phyloP scores from a whole-genome alignment of 2,888 invertebrate species.

The Caenorhabditis virilis region DNA sequence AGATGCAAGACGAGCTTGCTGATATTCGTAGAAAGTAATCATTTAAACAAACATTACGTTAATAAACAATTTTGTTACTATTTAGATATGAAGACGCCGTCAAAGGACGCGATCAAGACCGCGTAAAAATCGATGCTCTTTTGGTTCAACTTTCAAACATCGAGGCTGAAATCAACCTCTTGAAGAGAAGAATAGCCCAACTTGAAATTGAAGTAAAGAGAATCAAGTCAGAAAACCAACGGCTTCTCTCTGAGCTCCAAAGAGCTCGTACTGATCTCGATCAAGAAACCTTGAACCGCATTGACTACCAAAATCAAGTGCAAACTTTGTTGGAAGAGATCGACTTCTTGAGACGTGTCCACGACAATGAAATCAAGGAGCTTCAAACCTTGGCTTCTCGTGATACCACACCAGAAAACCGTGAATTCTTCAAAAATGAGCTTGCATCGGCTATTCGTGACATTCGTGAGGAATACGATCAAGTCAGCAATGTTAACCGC shows the following conservation, averaged over 20 bases:
- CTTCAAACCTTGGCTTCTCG: slow-evolving; percentile 72
- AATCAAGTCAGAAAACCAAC: slow-evolving; percentile 70
- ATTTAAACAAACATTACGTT: background rate
- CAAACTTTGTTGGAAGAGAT: slow-evolving; percentile 72
- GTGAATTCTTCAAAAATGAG: slow-evolving; percentile 73
- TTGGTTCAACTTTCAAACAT: slow-evolving; percentile 71
- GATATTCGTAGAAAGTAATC: slow-evolving; percentile 54
- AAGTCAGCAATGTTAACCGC: slow-evolving; percentile 69
- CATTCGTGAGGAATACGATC: slow-evolving; percentile 72
- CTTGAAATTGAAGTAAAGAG: slow-evolving; percentile 69
- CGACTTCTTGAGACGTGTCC: slow-evolving; percentile 72
- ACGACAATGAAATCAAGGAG: slow-evolving; percentile 72
- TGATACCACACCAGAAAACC: slow-evolving; percentile 72
- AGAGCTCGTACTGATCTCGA: slow-evolving; percentile 69
- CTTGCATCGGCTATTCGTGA: slow-evolving; percentile 72
- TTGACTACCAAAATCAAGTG: slow-evolving; percentile 72
- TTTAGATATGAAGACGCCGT: slow-evolving; percentile 67
- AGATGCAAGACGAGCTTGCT: slow-evolving; percentile 55
- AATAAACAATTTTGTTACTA: slow-evolving; percentile 1
- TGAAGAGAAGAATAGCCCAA: slow-evolving; percentile 63
- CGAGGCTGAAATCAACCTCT: slow-evolving; percentile 71
- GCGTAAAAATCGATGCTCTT: slow-evolving; percentile 70
- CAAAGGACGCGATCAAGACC: slow-evolving; percentile 61
- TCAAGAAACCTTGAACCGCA: slow-evolving; percentile 71
- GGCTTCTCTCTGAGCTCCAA: slow-evolving; percentile 55